These are phyloP conservation scores for Hydrolagus affinis DNA, from an alignment of 2,113 vertebrate species.

Conservation along the genomic window DNA sequence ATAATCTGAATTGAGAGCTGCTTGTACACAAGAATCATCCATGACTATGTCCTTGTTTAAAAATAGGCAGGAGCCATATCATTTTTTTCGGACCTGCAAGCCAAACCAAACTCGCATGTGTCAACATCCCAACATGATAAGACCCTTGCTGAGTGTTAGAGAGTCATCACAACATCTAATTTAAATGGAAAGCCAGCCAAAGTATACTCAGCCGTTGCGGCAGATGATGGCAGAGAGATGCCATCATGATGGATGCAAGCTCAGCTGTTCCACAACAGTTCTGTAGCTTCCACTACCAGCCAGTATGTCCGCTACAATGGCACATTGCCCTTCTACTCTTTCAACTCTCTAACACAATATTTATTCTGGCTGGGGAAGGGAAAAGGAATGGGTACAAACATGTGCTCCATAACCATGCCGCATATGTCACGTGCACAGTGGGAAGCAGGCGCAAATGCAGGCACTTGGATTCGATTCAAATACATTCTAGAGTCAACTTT, in stretches of 20 bases:
- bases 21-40: neutral
- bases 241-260: neutral
- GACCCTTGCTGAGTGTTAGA: conserved; percentile 5
- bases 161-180: neutral
- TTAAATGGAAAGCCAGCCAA: neutral
- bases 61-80: neutral
- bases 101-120: neutral
- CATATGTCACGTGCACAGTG: too few relatives aligned
- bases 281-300: too few relatives aligned
- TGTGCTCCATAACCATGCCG: neutral
- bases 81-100: neutral
- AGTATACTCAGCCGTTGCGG: neutral
- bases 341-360: neutral
- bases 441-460: neutral
- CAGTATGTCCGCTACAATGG: neutral
- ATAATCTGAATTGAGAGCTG: neutral
- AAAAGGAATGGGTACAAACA: too few relatives aligned
- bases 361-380: neutral
- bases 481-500: neutral
- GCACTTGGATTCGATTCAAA: neutral
- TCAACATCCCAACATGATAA: neutral
- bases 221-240: neutral
- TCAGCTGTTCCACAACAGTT: neutral
- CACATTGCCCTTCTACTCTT: neutral
- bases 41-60: neutral